Base-by-base conservation (phyloP, 2,113 vertebrate species). In the Stigmatopora nigra region DNA sequence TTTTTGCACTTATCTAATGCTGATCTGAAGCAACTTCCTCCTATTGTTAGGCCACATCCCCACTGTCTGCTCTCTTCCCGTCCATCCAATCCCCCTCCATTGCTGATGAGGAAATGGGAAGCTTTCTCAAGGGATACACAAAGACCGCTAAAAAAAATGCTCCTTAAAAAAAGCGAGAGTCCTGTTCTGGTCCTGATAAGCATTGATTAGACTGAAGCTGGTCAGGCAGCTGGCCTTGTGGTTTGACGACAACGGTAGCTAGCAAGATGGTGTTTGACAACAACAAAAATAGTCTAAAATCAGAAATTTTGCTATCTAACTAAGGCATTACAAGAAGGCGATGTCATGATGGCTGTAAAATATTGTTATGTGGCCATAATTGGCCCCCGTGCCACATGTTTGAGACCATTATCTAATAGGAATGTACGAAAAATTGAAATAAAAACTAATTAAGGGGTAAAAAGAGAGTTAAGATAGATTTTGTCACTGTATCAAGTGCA, bases 51-150 rank as follows among this genome's bases (percentile, higher is more conserved):
- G 76, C 75, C 77, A 81, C 71, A 75, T 80, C 82, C 79, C 67
- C 66, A 65, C 83, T 89, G 87, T 89, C 89, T 87, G 79, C 78
- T 76, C 67, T 85, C 84, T 90, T 90, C 90, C 88, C 69, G 79
- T 83, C 72, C 82, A 83, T 83, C 81, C 63, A 74, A 67, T 78
- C 76, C 78, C 61, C 76, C 22, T 56, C 22, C 53, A 56, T 56
- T 56, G 13, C 11, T 31, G 72, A 70, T 67, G 72, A 89, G 87
- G 88, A 89, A 89, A 74, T 78, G 19, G 46, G 71, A 35, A 53
- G 67, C 51, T 67, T 25, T 67, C 25, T 17, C 65, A 82, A 78
- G 88, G 86, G 82, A 89, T 86, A 77, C 72, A 75, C 72, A 63
- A 8, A 72, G 41, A 10, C 63, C 20, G 20, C 25, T 41, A 35